Base-by-base conservation (phyloP, 2,113 vertebrate species). In the Caloenas nicobarica region DNA sequence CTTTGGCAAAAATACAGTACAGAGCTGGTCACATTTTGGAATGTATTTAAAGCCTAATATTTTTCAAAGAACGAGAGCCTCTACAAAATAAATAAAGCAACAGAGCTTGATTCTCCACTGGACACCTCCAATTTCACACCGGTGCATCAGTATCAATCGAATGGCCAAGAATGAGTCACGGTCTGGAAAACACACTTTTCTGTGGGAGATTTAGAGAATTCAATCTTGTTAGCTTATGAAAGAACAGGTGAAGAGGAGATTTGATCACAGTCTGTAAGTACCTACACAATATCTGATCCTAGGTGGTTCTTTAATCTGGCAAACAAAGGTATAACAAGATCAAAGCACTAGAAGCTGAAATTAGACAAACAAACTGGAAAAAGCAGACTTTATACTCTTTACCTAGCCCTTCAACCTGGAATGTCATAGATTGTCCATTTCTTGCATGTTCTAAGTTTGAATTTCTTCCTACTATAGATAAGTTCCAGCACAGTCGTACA, bases 221-320 rank as follows among this genome's bases (percentile, higher is more conserved):
- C 83, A 90, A 72, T 91, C 54, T 3, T 84, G 83, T 95, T 87
- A 96, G 48, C 64, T 95, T 94, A 95, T 89, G 64, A 88, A 95
- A 94, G 72, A 91, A 78, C 79, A 53, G 82, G 88, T 88, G 91
- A 96, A 84, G 72, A 86, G 60, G 68, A 90, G 86, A 96, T 94
- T 57, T 86, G 77, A 89, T 91, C 88, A 86, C 81, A 77, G 91
- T 34, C 73, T 94, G 38, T 66, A 95, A 60, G 72, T 25, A 94
- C 36, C 57, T 74, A 66, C 70, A 85, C 46, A 69, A 34, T 88
- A 93, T 50, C 68, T 83, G 80, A 93, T 91, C 77, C n/a, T 40
- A 76, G 36, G 48, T 57, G 61, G 86, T 26, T 89, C 83, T 93
- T 96, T 96, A 93, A 95, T 95, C 88, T 70, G 57, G 53, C 70